Conservation (phyloP, 2,113 vertebrate genomes). For the Leptobrachium leishanense region DNA sequence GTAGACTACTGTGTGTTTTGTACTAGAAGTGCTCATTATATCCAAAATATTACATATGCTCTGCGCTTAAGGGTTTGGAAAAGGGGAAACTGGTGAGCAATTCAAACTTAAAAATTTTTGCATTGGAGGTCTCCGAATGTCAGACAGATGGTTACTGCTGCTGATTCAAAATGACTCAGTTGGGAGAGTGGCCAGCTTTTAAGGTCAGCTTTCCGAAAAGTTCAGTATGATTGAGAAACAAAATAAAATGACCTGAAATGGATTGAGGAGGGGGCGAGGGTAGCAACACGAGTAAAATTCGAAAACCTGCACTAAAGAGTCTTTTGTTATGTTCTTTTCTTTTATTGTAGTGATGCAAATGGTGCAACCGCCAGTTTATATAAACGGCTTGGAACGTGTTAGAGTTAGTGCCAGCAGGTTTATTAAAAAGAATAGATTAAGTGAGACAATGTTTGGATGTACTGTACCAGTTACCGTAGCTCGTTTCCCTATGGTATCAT, state of each 20-base stretch:
- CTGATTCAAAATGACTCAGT: slow-evolving; percentile 49
- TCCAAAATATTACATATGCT: slow-evolving; percentile 50
- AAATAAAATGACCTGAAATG: slow-evolving; percentile 43
- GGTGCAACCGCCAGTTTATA: slow-evolving; percentile 32
- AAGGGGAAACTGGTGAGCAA: slow-evolving; percentile 44
- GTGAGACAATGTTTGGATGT: slow-evolving; percentile 22
- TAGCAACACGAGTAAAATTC: background rate
- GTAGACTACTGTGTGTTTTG: slow-evolving; percentile 43
- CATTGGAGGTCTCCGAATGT: slow-evolving; percentile 48
- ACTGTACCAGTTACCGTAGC: background rate
- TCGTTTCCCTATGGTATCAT: background rate
- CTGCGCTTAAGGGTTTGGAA: slow-evolving; percentile 43
- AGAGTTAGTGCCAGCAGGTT: slow-evolving; percentile 20
- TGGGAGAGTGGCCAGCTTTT: slow-evolving; percentile 42
- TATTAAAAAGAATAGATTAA: slow-evolving; percentile 28
- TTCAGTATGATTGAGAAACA: slow-evolving; percentile 34
- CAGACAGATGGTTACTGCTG: slow-evolving; percentile 49
- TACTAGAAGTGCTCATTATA: slow-evolving; percentile 28
- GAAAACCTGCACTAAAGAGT: slow-evolving; percentile 49
- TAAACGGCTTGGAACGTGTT: slow-evolving; percentile 9
- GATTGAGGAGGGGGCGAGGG: background rate
- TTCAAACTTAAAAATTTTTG: slow-evolving; percentile 43
- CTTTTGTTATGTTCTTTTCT: background rate
- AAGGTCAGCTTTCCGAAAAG: slow-evolving; percentile 45
- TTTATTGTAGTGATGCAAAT: slow-evolving; percentile 50